Conservation (phyloP, 2,113 vertebrate species). For the Acanthochromis polyacanthus region DNA sequence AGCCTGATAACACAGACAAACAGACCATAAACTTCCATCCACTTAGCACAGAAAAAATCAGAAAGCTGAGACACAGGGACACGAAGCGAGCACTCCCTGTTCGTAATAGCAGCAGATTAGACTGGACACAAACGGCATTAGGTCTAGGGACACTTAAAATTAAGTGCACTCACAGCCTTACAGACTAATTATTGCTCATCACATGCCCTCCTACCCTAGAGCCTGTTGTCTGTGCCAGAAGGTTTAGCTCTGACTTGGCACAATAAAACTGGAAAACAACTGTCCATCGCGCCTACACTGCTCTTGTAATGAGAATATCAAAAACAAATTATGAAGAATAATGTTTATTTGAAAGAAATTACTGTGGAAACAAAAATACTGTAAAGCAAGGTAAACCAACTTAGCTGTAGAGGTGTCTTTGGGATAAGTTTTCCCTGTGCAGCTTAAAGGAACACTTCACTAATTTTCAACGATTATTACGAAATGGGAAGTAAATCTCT, state of each 20-base stretch:
- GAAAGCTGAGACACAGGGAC: neutral
- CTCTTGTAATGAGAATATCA: neutral
- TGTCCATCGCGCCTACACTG: neutral
- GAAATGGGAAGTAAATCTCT: no score
- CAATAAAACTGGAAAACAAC: neutral
- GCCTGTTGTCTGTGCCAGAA: neutral
- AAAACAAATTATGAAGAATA: neutral
- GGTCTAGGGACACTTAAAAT: slow-evolving; percentile 15
- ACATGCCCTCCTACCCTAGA: neutral
- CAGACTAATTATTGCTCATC: slow-evolving; percentile 26
- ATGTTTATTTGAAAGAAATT: neutral
- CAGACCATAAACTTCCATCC: slow-evolving; percentile 1
- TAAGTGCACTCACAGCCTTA: slow-evolving; percentile 27
- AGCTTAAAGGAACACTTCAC: neutral
- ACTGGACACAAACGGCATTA: slow-evolving; percentile 1
- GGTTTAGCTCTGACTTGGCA: neutral
- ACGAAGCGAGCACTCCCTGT: slow-evolving; percentile 21
- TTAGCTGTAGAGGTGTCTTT: neutral
- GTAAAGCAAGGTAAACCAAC: neutral
- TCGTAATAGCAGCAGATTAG: slow-evolving; percentile 2
- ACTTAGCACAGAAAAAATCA: neutral
- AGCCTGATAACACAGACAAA: neutral
- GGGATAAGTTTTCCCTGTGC: neutral
- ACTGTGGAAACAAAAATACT: neutral
- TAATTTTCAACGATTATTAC: neutral